Base-by-base conservation (phyloP, 2,113 vertebrate genomes). In the Tragelaphus buxtoni region DNA sequence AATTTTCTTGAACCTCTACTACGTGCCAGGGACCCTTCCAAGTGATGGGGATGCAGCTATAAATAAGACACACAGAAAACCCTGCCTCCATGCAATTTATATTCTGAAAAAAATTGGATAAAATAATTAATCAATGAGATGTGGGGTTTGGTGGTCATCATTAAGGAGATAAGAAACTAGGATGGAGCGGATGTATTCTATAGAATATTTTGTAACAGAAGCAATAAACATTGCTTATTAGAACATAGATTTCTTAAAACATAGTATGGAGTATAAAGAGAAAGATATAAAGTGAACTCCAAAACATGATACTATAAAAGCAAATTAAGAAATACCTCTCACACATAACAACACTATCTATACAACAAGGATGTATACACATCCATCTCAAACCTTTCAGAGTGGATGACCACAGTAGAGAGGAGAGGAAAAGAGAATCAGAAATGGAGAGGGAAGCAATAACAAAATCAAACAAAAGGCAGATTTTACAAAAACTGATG, bases 271-370 rank as follows among this genome's bases (percentile, higher is more conserved):
- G 7, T n/a, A 90, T 90, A 90, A 91, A 88, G 18, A 80, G 42
- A 65, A 77, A 93, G 74, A 84, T 32, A 72, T 49, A 89, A 94
- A 69, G 45, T 85, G 30, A 96, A 35, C 18, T 89, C 76, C 76
- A 88, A 96, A 96, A 79, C 60, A 56, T 51, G 74, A 83, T 51
- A 60, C 28, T 42, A 74, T 56, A 86, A 89, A 94, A 65, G 4
- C 63, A 84, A 98, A 55, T 93, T 91, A 74, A 56, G 91, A 93
- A 96, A 85, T 42, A 90, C 53, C 24, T 58, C 53, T 24, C 51
- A 90, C 26, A 45, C 60, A 63, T 91, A 93, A 49, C 2, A 49
- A 87, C 22, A 58, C 20, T 80, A 14, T 82, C 32, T 30, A 12
- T 56, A 49, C 10, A 24, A 55, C 17, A 87, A 89, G 18, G 20